These are phyloP conservation scores for Acheta domesticus DNA, from an alignment of 2,888 invertebrate species.

Conservation along the genomic window DNA sequence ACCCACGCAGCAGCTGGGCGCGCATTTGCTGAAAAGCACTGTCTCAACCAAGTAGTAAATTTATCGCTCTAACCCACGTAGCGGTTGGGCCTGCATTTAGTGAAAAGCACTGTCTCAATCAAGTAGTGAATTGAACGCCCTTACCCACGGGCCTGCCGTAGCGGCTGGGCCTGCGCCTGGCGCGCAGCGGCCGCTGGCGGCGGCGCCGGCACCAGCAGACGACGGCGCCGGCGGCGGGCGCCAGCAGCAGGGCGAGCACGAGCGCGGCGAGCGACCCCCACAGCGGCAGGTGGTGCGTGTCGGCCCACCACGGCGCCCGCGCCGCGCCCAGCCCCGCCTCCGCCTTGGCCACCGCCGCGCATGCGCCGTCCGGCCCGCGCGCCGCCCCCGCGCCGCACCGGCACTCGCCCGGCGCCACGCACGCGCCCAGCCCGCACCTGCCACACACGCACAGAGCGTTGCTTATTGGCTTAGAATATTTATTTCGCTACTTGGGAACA, in stretches of 20 bases:
- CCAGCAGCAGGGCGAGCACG: not conserved
- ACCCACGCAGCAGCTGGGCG: too few species aligned
- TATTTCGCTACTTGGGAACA: too few species aligned
- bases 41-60: too few species aligned
- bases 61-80: not conserved
- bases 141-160: not conserved
- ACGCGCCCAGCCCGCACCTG: not conserved
- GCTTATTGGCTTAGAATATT: too few species aligned
- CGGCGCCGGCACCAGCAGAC: not conserved
- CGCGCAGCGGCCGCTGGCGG: not conserved
- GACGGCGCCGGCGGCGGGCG: not conserved
- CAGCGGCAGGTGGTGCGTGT: not conserved
- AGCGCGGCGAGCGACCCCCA: not conserved
- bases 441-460: too few species aligned
- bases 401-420: not conserved
- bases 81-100: not conserved
- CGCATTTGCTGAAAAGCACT: too few species aligned
- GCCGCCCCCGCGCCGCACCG: too few species aligned
- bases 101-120: too few species aligned
- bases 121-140: not conserved
- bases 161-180: not conserved
- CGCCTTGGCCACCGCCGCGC: too few species aligned
- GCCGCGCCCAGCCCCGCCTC: not conserved
- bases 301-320: not conserved
- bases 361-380: too few species aligned